Evolutionary conservation across 2,888 invertebrate species (phyloP).

Genomic region (Entomobrya multifasciata): DNA sequence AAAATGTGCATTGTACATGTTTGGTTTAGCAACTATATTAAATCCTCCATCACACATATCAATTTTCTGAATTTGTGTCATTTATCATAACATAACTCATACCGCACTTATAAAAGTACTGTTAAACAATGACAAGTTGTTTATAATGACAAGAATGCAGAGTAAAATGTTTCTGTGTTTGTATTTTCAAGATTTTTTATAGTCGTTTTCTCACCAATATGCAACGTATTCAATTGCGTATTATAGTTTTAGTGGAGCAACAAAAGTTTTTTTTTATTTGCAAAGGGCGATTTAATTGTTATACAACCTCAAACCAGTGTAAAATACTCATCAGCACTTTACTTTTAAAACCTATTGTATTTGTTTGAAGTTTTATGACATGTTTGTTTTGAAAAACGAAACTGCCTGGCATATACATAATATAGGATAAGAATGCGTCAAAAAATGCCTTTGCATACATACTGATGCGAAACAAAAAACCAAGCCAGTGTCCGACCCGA

Average conservation of each 20-base stretch:
- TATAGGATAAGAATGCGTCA: neutral
- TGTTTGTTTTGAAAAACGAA: constrained; percentile 24
- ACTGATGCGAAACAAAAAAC: constrained; percentile 21
- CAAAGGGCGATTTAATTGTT: neutral
- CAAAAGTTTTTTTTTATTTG: neutral
- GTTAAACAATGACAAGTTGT: constrained; percentile 1
- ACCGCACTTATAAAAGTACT: neutral
- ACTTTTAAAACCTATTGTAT: neutral
- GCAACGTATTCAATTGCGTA: no score
- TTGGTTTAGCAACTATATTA: neutral
- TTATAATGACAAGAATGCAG: constrained; percentile 6
- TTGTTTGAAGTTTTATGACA: constrained; percentile 1
- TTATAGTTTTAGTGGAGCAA: constrained; percentile 26
- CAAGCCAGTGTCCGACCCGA: constrained; percentile 14
- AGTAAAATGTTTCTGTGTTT: neutral
- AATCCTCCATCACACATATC: neutral
- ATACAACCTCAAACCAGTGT: neutral
- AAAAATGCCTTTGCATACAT: neutral
- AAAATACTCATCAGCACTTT: neutral
- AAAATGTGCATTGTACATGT: neutral
- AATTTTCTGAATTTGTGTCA: neutral
- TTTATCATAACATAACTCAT: neutral
- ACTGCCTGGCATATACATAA: constrained; percentile 19
- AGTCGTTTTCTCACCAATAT: constrained; percentile 25
- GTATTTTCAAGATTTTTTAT: neutral